Evolutionary conservation across 2,113 vertebrate genomes (phyloP).

Genomic region (Perca flavescens): DNA sequence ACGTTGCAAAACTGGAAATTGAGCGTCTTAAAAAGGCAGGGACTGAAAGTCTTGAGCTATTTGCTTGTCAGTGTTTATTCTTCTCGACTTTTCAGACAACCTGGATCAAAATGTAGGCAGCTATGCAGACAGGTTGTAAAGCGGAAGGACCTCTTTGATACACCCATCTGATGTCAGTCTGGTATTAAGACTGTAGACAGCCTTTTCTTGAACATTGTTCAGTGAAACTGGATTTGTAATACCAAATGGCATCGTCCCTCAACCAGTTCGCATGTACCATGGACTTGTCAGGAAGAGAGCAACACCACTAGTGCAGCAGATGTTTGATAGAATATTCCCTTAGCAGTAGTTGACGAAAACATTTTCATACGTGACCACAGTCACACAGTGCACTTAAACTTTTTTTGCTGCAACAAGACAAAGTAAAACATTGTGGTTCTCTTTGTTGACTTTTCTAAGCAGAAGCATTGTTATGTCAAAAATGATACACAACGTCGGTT

Average conservation of each 20-base stretch:
- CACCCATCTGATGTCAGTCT: not conserved
- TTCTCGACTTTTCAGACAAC: not conserved
- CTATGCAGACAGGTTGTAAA: not conserved
- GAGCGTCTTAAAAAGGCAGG: not conserved
- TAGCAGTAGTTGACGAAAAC: too few species aligned
- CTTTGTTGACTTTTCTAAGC: not conserved
- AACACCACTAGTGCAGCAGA: not conserved
- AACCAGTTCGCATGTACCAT: not conserved
- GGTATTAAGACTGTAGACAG: not conserved
- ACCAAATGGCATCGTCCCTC: not conserved
- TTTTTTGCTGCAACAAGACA: not conserved
- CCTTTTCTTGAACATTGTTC: not conserved
- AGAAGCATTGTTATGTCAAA: not conserved
- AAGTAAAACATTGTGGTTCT: not conserved
- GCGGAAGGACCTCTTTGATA: not conserved
- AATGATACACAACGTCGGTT: not conserved
- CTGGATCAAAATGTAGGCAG: not conserved
- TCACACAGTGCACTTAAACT: too few species aligned
- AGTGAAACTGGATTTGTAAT: not conserved
- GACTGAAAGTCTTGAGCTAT: not conserved
- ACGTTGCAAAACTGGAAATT: conserved; percentile 9
- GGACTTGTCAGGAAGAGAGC: too few species aligned
- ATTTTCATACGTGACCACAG: too few species aligned
- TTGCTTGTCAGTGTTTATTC: not conserved
- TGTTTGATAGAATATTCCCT: not conserved